phyloP scores from a whole-genome alignment of 2,797 vertebrate species.

The Vespertilio murinus region DNA sequence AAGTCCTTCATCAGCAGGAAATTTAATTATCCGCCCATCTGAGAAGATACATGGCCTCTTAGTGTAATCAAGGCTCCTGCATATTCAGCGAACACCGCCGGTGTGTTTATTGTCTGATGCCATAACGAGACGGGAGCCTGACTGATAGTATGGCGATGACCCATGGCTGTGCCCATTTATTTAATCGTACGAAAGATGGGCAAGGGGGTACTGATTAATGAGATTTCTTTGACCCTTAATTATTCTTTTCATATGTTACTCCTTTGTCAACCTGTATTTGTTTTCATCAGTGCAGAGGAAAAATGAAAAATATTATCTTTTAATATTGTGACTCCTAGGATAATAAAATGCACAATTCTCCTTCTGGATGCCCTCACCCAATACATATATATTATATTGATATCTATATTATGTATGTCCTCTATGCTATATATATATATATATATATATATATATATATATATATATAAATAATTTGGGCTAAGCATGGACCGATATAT shows the following conservation, averaged over 20 bases:
- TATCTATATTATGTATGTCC: not conserved
- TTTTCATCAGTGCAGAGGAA: constrained; percentile 21
- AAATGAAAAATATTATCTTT: constrained; percentile 3
- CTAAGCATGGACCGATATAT: too few species aligned
- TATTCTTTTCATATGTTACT: constrained; percentile 50
- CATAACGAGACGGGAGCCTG: not conserved
- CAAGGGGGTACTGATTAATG: constrained; percentile 52
- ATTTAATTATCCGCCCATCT: constrained; percentile 28
- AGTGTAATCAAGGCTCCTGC: not conserved
- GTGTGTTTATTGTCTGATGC: not conserved
- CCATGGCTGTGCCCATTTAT: not conserved
- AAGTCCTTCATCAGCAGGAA: constrained; percentile 39
- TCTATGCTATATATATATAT: not conserved
- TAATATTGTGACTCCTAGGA: not conserved
- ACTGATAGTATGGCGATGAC: not conserved
- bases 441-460: not conserved
- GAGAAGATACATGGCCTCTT: not conserved
- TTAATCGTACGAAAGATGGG: constrained; percentile 28
- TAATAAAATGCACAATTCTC: not conserved
- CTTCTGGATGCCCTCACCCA: not conserved
- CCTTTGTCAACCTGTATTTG: constrained; percentile 54
- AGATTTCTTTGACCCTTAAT: constrained; percentile 57
- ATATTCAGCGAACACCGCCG: not conserved
- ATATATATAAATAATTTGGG: too few species aligned
- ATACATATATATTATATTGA: not conserved